Evolutionary conservation across 1,140 invertebrate species (phyloP), one percentile per base, ranked within the genome.

Genomic region (Paraescarpia echinospica): DNA sequence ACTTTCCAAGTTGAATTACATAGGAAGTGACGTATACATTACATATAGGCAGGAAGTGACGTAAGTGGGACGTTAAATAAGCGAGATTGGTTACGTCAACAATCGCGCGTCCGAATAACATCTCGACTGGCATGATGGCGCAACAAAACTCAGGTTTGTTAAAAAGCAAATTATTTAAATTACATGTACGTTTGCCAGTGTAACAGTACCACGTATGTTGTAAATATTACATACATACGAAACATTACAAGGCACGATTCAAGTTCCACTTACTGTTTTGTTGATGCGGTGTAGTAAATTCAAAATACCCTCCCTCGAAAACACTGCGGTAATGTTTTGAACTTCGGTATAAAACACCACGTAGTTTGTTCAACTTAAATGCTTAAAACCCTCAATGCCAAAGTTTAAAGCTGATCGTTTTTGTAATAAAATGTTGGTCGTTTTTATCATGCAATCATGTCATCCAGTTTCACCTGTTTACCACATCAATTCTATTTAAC

Each of bases 121-220:
- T 77, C 59, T 77, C 59, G 59, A 77, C 59, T 77, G 59, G 59
- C 59, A 77, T 77, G 59, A 77, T 77, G 59, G 59, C 59, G 59
- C 18, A 77, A 77, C 59, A 12, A 77, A 77, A 77, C 59, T 77
- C 4, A 77, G 59, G 59, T 77, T 77, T 77, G 59, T 77, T 77
- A 12, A 41, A 77, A 77, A 31, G 59, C 59, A 12, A 77, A 14
- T 77, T 51, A 51, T 77, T 77, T 77, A 77, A 77, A 77, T 77
- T 77, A 77, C 59, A 77, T 77, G 59, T 27, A 22, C 59, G 22
- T 14, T 31, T 77, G 59, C 4, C 59, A 31, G 59, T 77, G 59
- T 77, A 77, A 18, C 18, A 18, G 48, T 51, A 51, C 48, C 48
- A 51, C 22, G 22, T 77, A 4, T 77, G 27, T 77, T 31, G 22